Base-by-base conservation (phyloP, 2,797 vertebrate species). In the Dryobates pubescens region DNA sequence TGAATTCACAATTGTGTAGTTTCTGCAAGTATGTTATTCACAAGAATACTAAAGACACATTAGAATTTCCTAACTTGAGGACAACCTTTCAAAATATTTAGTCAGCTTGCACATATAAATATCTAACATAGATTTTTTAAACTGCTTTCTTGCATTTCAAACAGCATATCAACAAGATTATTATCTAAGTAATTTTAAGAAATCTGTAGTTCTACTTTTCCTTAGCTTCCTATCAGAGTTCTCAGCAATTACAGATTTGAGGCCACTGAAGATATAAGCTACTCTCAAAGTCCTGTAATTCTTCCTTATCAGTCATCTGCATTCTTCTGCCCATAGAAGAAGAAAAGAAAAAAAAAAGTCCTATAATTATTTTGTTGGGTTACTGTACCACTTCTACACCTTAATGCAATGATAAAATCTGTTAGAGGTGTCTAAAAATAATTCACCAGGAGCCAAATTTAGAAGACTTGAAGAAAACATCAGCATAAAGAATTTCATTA, bases 61-160 rank as follows among this genome's bases (percentile, higher is more conserved):
- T 19, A 45, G 9, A 36, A 36, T 38, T 65, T 7, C 41, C n/a
- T 68, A 77, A 86, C 88, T 17, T 74, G 30, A 76, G 41, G 54
- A 47, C 16, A 82, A 57, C 2, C 10, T 87, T 91, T 86, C 41
- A 92, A 92, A 94, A 71, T 45, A 93, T 12, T 85, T 65, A 73
- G 43, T 67, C 71, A 88, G 29, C 10, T 79, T 14, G 30, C 54
- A 70, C 17, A 53, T 24, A 32, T 3, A 77, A 64, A 94, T 51
- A 12, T 2, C 18, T 78, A 81, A 65, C 2, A 2, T 1, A 59
- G 47, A 76, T 70, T 92, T 36, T 94, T 92, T 64, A 27, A 77
- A 72, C 43, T 54, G 13, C 5, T 61, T 86, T 67, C 32, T 45
- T 88, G 30, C n/a, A 72, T 22, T 65, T 83, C 53, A 83, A 77